These are phyloP conservation scores for Suncus etruscus DNA, from an alignment of 2,113 vertebrate genomes.

Conservation along the genomic window DNA sequence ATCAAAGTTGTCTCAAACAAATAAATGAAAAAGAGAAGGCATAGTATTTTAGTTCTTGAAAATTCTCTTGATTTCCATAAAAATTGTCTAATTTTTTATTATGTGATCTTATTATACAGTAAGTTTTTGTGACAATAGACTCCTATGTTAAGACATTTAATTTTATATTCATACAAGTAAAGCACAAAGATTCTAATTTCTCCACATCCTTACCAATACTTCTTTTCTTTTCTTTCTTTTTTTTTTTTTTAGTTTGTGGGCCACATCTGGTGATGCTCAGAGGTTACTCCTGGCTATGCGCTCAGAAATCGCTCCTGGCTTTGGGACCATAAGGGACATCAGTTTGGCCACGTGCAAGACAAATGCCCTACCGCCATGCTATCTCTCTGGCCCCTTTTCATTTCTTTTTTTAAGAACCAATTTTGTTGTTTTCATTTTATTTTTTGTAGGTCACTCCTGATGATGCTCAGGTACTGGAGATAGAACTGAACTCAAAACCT, in stretches of 20 bases:
- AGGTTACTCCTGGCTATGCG: too few species aligned
- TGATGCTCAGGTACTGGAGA: neutral
- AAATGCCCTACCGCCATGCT: too few species aligned
- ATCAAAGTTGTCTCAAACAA: constrained; percentile 64
- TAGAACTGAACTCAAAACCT: too few species aligned
- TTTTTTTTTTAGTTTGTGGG: too few species aligned
- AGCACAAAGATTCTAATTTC: neutral
- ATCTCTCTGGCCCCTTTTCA: too few species aligned
- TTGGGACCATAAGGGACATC: too few species aligned
- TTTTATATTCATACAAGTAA: neutral
- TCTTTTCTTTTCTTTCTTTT: neutral
- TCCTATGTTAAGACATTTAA: too few species aligned
- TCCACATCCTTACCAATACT: neutral
- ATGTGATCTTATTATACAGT: neutral
- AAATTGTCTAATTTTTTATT: constrained; percentile 20
- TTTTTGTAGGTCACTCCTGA: neutral
- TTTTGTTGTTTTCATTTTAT: neutral
- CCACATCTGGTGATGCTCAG: too few species aligned
- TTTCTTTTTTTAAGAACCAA: neutral
- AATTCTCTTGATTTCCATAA: neutral
- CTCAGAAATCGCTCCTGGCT: too few species aligned
- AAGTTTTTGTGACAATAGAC: neutral
- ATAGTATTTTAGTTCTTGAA: constrained; percentile 36
- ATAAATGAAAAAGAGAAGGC: constrained; percentile 1
- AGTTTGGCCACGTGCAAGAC: too few species aligned